Base-by-base conservation (phyloP, 2,888 invertebrate genomes). In the Agriopis aurantiaria region DNA sequence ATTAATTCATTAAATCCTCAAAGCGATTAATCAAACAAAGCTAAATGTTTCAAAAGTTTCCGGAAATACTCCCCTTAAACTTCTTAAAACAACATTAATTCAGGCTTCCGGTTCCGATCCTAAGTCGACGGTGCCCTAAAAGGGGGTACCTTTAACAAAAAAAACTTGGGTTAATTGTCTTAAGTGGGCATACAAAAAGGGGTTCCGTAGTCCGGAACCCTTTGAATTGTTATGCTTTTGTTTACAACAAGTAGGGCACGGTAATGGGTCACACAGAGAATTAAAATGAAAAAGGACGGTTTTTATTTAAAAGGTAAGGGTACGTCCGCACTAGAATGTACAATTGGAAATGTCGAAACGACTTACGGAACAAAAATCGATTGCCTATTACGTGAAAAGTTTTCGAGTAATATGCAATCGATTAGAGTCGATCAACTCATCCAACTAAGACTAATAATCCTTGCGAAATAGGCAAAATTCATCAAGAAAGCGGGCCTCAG, bases 81-180 rank as follows among this genome's bases (percentile, higher is more conserved):
- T 68, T 68, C 68, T 66, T 66, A 66, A 68, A 72, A 66, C 65
- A 72, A 72, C 65, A 69, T 66, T 60, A 72, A 68, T 68, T 61
- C 40, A 33, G 48, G 52, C 61, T 65, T 66, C 61, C 63, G 61
- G 43, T 69, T 65, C 52, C 68, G 62, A 60, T 68, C 48, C 14
- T 5, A 49, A 53, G 49, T 51, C 66, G 52, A 65, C 75, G 74
- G 78, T 69, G 78, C 76, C 77, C 82, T 68, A 81, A 80, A 81
- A 82, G 74, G 83, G 82, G 84, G 81, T 77, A 76, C 71, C 58
- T 68, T 77, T 73, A 70, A 81, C 81, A 80, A 83, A 85, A 87
- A 81, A 86, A 87, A 79, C 78, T 63, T 80, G 17, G 77, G 79
- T 86, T 88, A 88, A 90, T 90, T 89, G 89, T 90, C 87, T 88